phyloP scores from a whole-genome alignment of 2,797 vertebrate genomes.

The Graptemys geographica region DNA sequence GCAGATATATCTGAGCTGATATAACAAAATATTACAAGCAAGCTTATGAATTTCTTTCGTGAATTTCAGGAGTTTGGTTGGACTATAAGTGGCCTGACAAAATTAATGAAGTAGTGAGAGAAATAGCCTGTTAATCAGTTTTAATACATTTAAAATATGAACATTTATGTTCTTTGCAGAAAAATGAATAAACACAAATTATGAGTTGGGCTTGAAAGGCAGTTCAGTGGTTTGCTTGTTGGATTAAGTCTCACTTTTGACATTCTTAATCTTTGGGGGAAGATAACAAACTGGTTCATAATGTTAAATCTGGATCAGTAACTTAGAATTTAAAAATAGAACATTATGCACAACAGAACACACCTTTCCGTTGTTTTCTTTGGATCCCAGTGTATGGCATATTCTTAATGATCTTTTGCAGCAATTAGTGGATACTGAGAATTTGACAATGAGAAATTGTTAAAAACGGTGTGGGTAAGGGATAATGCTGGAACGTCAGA shows the following conservation, averaged over 20 bases:
- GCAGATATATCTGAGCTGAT: slow-evolving; percentile 1
- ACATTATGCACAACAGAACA: background rate
- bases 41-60: slow-evolving; percentile 39
- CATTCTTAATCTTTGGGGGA: slow-evolving; percentile 36
- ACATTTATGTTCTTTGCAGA: background rate
- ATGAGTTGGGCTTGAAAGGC: slow-evolving; percentile 19
- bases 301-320: slow-evolving; percentile 30
- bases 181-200: slow-evolving; percentile 27
- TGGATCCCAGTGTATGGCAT: background rate
- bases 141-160: slow-evolving; percentile 2
- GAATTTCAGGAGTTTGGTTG: background rate
- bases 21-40: background rate
- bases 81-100: slow-evolving; percentile 1
- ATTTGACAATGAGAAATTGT: background rate
- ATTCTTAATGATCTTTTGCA: slow-evolving; percentile 15
- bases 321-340: background rate
- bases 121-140: background rate
- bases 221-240: slow-evolving; percentile 33
- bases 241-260: slow-evolving; percentile 48
- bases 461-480: background rate
- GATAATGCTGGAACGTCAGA: slow-evolving; percentile 8
- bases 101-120: background rate
- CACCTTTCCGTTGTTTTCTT: slow-evolving; percentile 38
- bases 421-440: background rate
- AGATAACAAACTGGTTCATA: slow-evolving; percentile 11